Evolutionary conservation across 2,888 invertebrate species (phyloP).

Genomic region (Sipha maydis): DNA sequence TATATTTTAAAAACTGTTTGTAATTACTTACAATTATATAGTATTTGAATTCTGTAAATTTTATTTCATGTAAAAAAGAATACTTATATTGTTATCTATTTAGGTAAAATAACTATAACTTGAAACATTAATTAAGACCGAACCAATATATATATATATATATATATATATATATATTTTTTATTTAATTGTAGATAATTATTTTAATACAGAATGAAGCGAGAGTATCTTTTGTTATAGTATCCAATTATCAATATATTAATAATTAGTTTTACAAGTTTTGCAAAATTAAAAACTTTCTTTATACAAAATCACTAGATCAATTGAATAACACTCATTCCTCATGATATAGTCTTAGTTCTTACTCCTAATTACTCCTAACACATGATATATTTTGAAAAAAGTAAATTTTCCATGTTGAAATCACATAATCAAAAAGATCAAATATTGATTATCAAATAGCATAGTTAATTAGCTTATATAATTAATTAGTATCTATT

Average conservation of each 20-base stretch:
- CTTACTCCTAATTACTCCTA: slow-evolving; percentile 53
- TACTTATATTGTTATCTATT: slow-evolving; percentile 10
- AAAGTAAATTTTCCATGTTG: slow-evolving; percentile 5
- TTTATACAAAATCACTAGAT: not conserved
- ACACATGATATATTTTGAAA: slow-evolving; percentile 1
- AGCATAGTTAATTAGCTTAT: not conserved
- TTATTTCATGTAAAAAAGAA: not conserved
- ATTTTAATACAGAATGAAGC: slow-evolving; percentile 4
- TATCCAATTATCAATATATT: slow-evolving; percentile 2
- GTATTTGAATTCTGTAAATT: not conserved
- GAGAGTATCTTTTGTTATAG: not conserved
- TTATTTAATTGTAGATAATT: not conserved
- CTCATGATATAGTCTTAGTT: slow-evolving; percentile 38
- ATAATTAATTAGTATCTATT: not conserved
- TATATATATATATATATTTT: not conserved
- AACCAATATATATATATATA: not conserved
- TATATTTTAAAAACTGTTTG: not conserved
- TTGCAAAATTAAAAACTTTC: slow-evolving; percentile 10
- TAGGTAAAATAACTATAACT: slow-evolving; percentile 11
- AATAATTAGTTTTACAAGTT: slow-evolving; percentile 9
- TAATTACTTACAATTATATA: not conserved
- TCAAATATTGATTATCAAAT: not conserved
- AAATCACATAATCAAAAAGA: slow-evolving; percentile 6
- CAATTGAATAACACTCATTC: slow-evolving; percentile 43
- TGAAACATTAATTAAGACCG: slow-evolving; percentile 8